Evolutionary conservation across 2,888 invertebrate species (phyloP).

Genomic region (Pegoplata infirma): DNA sequence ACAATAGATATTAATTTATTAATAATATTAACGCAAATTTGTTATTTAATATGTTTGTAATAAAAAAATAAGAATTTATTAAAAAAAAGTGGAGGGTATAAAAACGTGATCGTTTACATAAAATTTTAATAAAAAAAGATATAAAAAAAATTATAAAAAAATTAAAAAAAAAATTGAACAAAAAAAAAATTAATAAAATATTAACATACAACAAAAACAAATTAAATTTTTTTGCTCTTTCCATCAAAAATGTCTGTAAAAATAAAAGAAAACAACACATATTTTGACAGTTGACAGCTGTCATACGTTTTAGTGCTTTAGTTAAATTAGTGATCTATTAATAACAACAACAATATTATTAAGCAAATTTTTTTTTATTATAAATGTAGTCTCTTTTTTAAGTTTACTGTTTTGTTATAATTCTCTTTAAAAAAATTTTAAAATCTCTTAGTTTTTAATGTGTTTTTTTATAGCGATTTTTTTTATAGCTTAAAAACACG

Average conservation of each 20-base stretch:
- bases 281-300: conserved; percentile 51
- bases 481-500: too few relatives aligned
- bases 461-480: too few relatives aligned
- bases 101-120: conserved; percentile 42
- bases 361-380: neutral
- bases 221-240: neutral
- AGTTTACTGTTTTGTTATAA: neutral
- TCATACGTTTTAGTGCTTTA: conserved; percentile 50
- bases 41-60: neutral
- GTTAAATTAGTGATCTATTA: conserved; percentile 49
- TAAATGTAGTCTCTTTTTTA: neutral
- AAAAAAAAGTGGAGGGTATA: too few relatives aligned
- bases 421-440: neutral
- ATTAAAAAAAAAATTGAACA: too few relatives aligned
- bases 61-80: too few relatives aligned
- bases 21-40: neutral
- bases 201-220: neutral
- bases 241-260: neutral
- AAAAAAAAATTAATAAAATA: neutral
- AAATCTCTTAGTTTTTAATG: too few relatives aligned
- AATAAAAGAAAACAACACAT: neutral
- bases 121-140: neutral
- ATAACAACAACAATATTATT: conserved; percentile 37
- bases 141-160: too few relatives aligned
- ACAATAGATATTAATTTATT: too few relatives aligned